Evolutionary conservation across 2,113 vertebrate species (phyloP).

Genomic region (Boulengeromyrus knoepffleri): DNA sequence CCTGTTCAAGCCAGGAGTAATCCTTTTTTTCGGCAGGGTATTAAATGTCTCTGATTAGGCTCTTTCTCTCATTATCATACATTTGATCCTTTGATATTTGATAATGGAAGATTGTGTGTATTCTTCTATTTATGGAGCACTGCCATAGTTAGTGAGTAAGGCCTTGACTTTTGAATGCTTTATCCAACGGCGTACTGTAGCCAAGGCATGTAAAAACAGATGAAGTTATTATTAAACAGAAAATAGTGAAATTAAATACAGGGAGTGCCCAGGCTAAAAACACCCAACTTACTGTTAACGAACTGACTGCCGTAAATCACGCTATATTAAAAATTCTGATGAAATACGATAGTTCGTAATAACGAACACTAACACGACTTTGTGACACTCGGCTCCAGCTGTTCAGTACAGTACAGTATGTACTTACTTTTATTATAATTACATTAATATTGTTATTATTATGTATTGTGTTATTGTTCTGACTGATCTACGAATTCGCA

Average conservation of each 20-base stretch:
- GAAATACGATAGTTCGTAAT: neutral
- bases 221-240: neutral
- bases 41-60: slow-evolving; percentile 6
- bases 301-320: neutral
- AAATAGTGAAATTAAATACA: neutral
- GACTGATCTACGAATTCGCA: neutral
- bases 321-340: neutral
- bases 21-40: slow-evolving; percentile 1
- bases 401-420: neutral
- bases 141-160: neutral
- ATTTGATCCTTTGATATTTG: slow-evolving; percentile 13
- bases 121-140: slow-evolving; percentile 2
- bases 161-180: neutral
- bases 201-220: neutral
- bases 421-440: neutral
- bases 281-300: neutral
- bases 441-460: neutral
- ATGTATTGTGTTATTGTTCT: neutral
- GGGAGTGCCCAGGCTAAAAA: neutral
- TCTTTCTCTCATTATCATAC: neutral
- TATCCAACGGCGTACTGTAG: neutral
- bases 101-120: neutral
- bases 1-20: neutral
- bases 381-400: neutral
- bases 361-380: neutral